A percentile compares a stretch with the other conserved stretches of the same genome.
phyloP scores from a whole-genome alignment of 2,888 invertebrate genomes.

The Invenusta paracnida region DNA sequence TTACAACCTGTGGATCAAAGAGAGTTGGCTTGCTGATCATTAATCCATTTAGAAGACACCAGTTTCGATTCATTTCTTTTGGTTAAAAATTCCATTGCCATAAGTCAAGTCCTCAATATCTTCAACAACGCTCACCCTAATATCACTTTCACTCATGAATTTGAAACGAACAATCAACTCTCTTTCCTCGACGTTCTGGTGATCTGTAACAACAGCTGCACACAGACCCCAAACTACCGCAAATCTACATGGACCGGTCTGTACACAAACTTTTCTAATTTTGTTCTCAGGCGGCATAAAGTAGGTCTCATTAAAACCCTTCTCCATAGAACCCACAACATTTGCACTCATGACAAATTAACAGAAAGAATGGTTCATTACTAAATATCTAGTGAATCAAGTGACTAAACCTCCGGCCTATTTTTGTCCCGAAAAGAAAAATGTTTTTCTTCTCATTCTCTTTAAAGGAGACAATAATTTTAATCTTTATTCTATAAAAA shows the following conservation, averaged over 20 bases:
- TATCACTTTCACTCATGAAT: background rate
- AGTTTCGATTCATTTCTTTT: too few relatives aligned
- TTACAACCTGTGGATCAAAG: too few relatives aligned
- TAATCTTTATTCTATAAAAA: too few relatives aligned
- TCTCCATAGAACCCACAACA: background rate
- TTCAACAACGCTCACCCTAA: background rate
- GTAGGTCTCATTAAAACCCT: background rate
- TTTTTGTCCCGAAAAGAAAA: background rate
- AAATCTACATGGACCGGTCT: background rate
- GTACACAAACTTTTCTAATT: too few relatives aligned
- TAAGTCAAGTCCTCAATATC: background rate
- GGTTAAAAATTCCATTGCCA: too few relatives aligned
- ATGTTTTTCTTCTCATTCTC: background rate
- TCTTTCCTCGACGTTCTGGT: background rate
- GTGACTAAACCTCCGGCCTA: background rate
- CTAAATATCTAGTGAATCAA: too few relatives aligned
- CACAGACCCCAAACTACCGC: background rate
- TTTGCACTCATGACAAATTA: background rate
- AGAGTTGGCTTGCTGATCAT: too few relatives aligned
- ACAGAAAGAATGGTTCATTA: background rate
- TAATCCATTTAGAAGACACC: too few relatives aligned
- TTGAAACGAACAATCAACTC: background rate
- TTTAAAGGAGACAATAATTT: background rate
- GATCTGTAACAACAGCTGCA: background rate
- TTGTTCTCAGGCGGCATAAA: background rate